Percentiles rank a stretch among this genome's conserved stretches.
These are phyloP conservation scores for Xerus inauris DNA, from an alignment of 2,113 vertebrate genomes.

Conservation along the genomic window DNA sequence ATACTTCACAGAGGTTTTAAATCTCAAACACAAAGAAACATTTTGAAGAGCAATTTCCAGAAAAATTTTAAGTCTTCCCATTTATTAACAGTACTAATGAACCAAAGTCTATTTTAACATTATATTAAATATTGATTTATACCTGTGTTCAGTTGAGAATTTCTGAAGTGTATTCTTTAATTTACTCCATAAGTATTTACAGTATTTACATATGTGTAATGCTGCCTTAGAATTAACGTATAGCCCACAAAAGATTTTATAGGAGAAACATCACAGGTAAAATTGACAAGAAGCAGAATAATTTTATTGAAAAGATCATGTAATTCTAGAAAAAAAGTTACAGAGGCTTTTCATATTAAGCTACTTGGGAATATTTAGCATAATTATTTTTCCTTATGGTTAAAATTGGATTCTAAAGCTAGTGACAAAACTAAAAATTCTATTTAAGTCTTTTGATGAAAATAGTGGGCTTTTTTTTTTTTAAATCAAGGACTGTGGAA, in stretches of 20 bases:
- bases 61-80: conserved; percentile 26
- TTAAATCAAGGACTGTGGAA: conserved; percentile 84
- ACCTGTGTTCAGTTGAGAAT: conserved; percentile 18
- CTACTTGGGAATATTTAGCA: conserved; percentile 80
- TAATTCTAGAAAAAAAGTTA: conserved; percentile 68
- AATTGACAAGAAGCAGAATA: conserved; percentile 71
- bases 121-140: conserved; percentile 60
- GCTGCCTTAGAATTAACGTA: background rate
- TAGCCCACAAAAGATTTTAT: conserved; percentile 38
- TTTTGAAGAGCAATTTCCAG: conserved; percentile 36
- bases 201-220: background rate
- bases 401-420: conserved; percentile 77
- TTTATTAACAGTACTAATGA: conserved; percentile 6
- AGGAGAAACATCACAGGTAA: conserved; percentile 64
- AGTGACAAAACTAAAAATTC: conserved; percentile 84
- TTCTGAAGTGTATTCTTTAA: conserved; percentile 39
- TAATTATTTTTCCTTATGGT: conserved; percentile 81
- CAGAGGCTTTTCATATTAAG: conserved; percentile 65
- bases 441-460: conserved; percentile 82
- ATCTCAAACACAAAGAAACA: background rate
- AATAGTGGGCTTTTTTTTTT: conserved; percentile 73
- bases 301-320: conserved; percentile 61
- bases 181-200: conserved; percentile 33
- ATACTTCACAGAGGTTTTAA: conserved; percentile 33
- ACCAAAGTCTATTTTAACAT: conserved; percentile 27